phyloP scores from a whole-genome alignment of 1,140 invertebrate species.

The Ctenoplectra terminalis region DNA sequence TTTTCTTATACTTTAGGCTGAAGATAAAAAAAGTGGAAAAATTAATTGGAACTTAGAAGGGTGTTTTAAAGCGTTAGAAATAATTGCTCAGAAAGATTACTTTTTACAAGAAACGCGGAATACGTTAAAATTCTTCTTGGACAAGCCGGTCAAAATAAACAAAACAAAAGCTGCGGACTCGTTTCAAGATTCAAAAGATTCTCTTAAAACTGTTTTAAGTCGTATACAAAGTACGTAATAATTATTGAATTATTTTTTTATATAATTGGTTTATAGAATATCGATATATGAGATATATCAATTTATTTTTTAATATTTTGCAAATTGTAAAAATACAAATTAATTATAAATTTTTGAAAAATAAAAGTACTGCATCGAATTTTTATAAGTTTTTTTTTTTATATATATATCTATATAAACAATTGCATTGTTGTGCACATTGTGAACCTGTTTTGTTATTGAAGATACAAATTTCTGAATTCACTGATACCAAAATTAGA shows the following conservation, averaged over 20 bases:
- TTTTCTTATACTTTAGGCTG: conserved; percentile 78
- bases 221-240: conserved; percentile 68
- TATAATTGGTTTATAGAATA: conserved; percentile 22
- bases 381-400: conserved; percentile 4
- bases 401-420: too few relatives aligned
- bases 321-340: conserved; percentile 36
- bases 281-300: conserved; percentile 39
- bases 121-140: conserved; percentile 84
- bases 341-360: conserved; percentile 33
- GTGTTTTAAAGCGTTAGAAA: conserved; percentile 85
- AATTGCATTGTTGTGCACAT: neutral
- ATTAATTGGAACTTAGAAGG: conserved; percentile 85
- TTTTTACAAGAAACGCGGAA: conserved; percentile 83
- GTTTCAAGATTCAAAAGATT: conserved; percentile 76
- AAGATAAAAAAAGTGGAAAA: conserved; percentile 84
- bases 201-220: conserved; percentile 72
- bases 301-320: conserved; percentile 61
- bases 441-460: neutral
- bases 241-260: conserved; percentile 20
- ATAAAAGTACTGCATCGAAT: conserved; percentile 23
- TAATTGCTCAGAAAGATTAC: conserved; percentile 82
- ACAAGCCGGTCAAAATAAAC: conserved; percentile 79
- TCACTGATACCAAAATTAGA: neutral
- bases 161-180: conserved; percentile 73
- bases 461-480: neutral